These are phyloP conservation scores for Cistogaster globosa DNA, from an alignment of 2,888 invertebrate species.

Conservation along the genomic window DNA sequence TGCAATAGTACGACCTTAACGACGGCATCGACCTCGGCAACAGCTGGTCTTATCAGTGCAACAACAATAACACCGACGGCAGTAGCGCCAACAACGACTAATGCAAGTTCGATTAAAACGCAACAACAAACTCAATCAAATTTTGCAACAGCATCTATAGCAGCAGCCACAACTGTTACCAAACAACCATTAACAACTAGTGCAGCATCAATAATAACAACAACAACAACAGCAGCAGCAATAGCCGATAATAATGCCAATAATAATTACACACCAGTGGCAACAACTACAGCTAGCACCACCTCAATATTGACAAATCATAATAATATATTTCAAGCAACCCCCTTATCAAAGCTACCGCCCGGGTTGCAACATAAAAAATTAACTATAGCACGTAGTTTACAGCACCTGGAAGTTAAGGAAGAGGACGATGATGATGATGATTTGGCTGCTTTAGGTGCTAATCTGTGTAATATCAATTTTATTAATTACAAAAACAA, in stretches of 20 bases:
- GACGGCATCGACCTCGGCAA: conserved; percentile 80
- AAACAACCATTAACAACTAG: conserved; percentile 86
- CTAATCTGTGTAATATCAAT: conserved; percentile 91
- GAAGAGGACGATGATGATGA: conserved; percentile 98
- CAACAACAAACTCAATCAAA: conserved; percentile 56
- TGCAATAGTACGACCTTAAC: conserved; percentile 84
- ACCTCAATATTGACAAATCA: conserved; percentile 80
- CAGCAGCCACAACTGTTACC: conserved; percentile 88
- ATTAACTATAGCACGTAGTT: conserved; percentile 96
- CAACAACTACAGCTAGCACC: conserved; percentile 84
- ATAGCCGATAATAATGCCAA: conserved; percentile 78
- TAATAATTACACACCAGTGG: conserved; percentile 43
- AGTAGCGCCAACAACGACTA: conserved; percentile 68
- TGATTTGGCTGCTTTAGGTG: conserved; percentile 95
- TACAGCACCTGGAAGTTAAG: conserved; percentile 97
- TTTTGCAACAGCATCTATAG: conserved; percentile 83
- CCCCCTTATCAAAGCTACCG: conserved; percentile 91
- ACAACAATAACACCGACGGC: conserved; percentile 74
- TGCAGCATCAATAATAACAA: conserved; percentile 89
- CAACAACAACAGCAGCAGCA: conserved; percentile 58
- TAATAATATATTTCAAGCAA: conserved; percentile 88
- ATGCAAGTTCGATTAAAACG: conserved; percentile 71
- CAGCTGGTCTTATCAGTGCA: conserved; percentile 73
- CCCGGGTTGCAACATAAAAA: conserved; percentile 98
- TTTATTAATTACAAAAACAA: conserved; percentile 89